Conservation (phyloP, 2,888 invertebrate species). For the Heliconius sara region DNA sequence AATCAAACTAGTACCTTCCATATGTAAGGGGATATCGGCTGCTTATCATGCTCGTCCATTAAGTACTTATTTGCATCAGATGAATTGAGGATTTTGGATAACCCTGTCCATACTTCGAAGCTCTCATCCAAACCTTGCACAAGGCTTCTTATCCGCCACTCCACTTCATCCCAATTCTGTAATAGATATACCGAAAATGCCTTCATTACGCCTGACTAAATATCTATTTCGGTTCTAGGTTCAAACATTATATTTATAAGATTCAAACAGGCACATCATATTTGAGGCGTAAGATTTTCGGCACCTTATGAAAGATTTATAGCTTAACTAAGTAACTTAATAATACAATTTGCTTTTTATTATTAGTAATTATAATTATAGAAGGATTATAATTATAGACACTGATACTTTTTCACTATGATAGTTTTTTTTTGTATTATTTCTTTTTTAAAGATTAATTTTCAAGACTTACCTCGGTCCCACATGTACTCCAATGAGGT, state of each 20-base stretch:
- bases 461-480: conserved; percentile 52
- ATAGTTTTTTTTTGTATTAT: too few species aligned
- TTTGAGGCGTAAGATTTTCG: too few species aligned
- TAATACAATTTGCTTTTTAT: too few species aligned
- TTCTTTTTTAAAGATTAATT: too few species aligned
- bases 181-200: conserved; percentile 14
- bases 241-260: too few species aligned
- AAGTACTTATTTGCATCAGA: conserved; percentile 4
- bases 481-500: conserved; percentile 68
- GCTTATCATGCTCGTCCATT: conserved; percentile 38
- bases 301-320: too few species aligned
- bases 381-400: too few species aligned
- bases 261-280: too few species aligned
- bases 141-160: conserved; percentile 56
- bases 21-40: conserved; percentile 56
- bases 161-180: conserved; percentile 66
- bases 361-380: too few species aligned
- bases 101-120: conserved; percentile 59
- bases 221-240: neutral
- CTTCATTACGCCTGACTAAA: neutral
- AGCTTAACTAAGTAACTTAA: too few species aligned
- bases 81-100: conserved; percentile 43
- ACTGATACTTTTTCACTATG: too few species aligned
- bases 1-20: conserved; percentile 62
- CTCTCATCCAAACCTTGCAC: conserved; percentile 47